phyloP scores from a whole-genome alignment of 92 coral and sea anemone species.

The Palythoa caribaeorum region DNA sequence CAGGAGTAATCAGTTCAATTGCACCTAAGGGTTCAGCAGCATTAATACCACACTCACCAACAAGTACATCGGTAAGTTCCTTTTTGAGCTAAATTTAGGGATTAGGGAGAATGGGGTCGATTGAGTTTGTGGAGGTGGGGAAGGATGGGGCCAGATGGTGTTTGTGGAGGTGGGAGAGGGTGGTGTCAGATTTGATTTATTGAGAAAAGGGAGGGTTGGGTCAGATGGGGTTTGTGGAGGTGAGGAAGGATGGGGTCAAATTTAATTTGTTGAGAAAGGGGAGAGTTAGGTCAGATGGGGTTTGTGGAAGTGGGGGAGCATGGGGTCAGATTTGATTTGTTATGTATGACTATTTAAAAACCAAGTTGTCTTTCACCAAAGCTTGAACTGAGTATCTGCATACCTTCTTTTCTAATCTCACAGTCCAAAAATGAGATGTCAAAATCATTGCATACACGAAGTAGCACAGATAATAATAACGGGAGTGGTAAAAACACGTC shows the following conservation, averaged over 20 bases:
- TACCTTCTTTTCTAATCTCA: neutral
- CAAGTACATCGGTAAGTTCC: neutral
- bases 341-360: no score
- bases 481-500: neutral
- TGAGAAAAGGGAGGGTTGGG: no score
- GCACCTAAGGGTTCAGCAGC: neutral
- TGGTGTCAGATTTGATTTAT: no score
- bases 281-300: no score
- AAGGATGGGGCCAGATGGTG: neutral
- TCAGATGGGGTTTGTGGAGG: no score
- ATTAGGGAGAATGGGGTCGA: neutral
- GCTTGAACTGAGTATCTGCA: neutral
- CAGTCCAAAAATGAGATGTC: conserved; percentile 30
- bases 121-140: neutral
- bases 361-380: no score
- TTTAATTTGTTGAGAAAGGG: no score
- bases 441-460: conserved; percentile 8
- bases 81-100: neutral
- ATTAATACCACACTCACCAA: neutral
- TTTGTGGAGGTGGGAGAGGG: no score
- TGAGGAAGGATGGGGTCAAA: no score
- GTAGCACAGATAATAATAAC: neutral
- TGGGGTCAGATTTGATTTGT: neutral
- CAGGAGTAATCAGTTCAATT: neutral
- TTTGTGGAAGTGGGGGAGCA: neutral